Base-by-base conservation (phyloP, 2,888 invertebrate species). In the Lycaena phlaeas region DNA sequence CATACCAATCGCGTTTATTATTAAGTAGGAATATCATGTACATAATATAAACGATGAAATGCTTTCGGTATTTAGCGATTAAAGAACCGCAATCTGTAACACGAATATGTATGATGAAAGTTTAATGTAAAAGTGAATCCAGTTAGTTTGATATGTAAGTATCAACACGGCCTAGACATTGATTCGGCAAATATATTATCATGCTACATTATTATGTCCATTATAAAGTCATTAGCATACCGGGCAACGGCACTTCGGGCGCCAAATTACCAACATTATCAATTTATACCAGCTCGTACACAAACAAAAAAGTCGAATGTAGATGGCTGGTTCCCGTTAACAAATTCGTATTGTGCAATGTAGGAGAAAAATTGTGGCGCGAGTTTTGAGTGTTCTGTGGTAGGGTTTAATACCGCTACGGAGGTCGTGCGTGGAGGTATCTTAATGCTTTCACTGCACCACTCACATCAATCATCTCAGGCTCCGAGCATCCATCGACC, bases 261-360 rank as follows among this genome's bases (percentile, higher is more conserved):
- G 74, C 79, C 77, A 82, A 84, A 84, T 84, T 82, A 84, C 82
- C 78, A 71, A 70, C 79, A 84, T 82, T 82, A 84, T 81, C 81
- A 84, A 81, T 79, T 81, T 82, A 78, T 76, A 71, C 72, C 66
- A 59, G 69, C 67, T 64, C 68, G 72, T 73, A 69, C 76, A 81
- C 75, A 82, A 79, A 82, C 75, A 82, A 84, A 84, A 81, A 82
- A 81, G 67, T 67, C 62, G 70, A 77, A 72, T 72, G 73, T 77
- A 75, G 76, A 77, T 75, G 77, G 72, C 71, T 66, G 63, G 69
- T 79, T 78, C 78, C 81, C 81, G 82, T 82, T 82, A 82, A 77
- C 77, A 78, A 72, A 78, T 76, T 81, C 75, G 79, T 75, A 82
- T 84, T 82, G 84, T 82, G 82, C 76, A 82, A 84, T 78, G 76